A percentile compares a stretch with the other conserved stretches of the same genome.
phyloP scores from a whole-genome alignment of 2,113 vertebrate genomes.

The Boleophthalmus pectinirostris region DNA sequence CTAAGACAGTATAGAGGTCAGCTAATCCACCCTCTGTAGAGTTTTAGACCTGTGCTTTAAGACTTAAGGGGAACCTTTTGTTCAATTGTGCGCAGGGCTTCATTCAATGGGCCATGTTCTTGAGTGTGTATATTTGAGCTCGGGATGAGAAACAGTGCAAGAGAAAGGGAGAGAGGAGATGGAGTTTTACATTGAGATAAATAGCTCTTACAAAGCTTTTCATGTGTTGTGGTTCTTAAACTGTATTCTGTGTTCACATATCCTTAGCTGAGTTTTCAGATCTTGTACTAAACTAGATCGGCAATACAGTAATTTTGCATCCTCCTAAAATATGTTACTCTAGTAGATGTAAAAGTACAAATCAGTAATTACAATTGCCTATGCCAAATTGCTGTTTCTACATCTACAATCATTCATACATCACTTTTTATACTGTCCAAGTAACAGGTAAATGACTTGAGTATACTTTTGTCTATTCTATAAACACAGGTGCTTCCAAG shows the following conservation, averaged over 20 bases:
- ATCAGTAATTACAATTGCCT: neutral
- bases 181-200: slow-evolving; percentile 15
- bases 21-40: slow-evolving; percentile 33
- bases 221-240: neutral
- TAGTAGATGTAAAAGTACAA: neutral
- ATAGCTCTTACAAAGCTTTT: neutral
- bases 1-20: slow-evolving; percentile 34
- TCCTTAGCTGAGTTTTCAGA: slow-evolving; percentile 7
- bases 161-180: slow-evolving; percentile 7
- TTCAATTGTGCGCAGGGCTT: slow-evolving; percentile 24
- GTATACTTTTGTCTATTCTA: neutral
- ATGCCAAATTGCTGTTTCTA: neutral
- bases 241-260: neutral
- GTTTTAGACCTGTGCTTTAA: slow-evolving; percentile 39
- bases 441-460: neutral
- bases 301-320: neutral
- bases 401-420: too few relatives aligned
- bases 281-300: neutral
- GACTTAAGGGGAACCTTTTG: slow-evolving; percentile 3
- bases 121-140: neutral
- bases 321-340: neutral
- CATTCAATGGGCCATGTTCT: slow-evolving; percentile 20
- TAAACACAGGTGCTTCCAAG: slow-evolving; percentile 12
- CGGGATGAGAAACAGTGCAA: neutral
- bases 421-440: neutral